Percentiles rank a stretch among this genome's conserved stretches.
These are phyloP conservation scores for Drosophila emarginata DNA, from an alignment of 2,888 invertebrate species.

Conservation along the genomic window DNA sequence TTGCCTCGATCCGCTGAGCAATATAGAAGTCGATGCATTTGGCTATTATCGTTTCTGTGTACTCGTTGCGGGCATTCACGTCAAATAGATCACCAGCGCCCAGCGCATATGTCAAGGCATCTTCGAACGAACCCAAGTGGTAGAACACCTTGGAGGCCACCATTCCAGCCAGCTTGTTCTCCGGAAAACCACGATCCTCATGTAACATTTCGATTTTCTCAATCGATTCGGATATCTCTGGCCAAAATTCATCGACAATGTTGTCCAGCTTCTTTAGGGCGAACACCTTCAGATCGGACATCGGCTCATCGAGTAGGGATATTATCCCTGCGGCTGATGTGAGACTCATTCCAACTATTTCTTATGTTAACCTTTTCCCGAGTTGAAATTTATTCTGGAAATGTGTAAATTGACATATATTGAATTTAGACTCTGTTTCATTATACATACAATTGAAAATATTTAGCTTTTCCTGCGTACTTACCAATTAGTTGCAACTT, in stretches of 20 bases:
- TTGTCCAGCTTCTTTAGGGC: constrained; percentile 95
- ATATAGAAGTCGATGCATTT: constrained; percentile 99
- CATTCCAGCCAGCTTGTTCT: constrained; percentile 96
- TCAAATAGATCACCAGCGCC: constrained; percentile 97
- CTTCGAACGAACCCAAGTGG: constrained; percentile 97
- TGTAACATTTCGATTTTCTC: constrained; percentile 98
- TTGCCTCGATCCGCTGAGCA: constrained; percentile 90
- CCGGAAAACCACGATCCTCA: constrained; percentile 94
- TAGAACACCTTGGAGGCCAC: constrained; percentile 99
- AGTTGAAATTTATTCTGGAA: constrained; percentile 9
- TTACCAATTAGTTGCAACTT: constrained; percentile 62
- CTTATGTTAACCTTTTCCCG: background rate
- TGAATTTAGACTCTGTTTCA: constrained; percentile 25
- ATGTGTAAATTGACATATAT: constrained; percentile 32
- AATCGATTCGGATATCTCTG: constrained; percentile 98
- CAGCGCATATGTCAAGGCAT: constrained; percentile 97
- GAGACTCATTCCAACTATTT: constrained; percentile 83
- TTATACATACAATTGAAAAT: constrained; percentile 10
- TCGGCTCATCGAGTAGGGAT: constrained; percentile 96
- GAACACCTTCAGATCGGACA: constrained; percentile 95
- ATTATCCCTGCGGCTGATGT: constrained; percentile 93
- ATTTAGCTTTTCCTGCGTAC: constrained; percentile 35
- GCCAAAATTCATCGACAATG: constrained; percentile 99
- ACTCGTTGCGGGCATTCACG: constrained; percentile 96
- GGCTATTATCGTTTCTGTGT: constrained; percentile 98